A percentile compares a stretch with the other conserved stretches of the same genome.
Conservation (phyloP, 2,113 vertebrate species). For the Eulacestoma nigropectus region DNA sequence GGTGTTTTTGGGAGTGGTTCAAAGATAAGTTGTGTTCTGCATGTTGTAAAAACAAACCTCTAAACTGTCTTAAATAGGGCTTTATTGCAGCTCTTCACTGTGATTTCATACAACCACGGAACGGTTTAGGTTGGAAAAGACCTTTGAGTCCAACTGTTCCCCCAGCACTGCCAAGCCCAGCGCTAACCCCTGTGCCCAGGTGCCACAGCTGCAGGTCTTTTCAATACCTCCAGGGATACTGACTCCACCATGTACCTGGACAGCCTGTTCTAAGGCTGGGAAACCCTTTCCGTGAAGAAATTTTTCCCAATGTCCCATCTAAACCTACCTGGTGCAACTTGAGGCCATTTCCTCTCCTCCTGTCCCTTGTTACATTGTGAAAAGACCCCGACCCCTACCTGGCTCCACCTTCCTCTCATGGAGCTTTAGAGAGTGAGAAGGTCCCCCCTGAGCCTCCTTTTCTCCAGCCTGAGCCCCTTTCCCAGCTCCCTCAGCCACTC, state of each 20-base stretch:
- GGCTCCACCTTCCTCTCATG: neutral
- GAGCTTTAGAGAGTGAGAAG: neutral
- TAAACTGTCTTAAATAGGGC: neutral
- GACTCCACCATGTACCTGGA: neutral
- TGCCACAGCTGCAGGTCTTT: neutral
- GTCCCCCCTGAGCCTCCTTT: neutral
- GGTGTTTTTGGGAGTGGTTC: neutral
- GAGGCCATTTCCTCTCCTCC: neutral
- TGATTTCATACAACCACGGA: neutral
- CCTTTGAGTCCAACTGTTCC: neutral
- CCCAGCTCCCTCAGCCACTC: neutral
- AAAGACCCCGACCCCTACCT: accelerated
- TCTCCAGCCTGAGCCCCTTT: neutral
- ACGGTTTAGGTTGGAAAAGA: neutral
- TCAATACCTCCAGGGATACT: neutral
- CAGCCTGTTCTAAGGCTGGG: neutral
- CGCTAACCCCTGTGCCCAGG: no score
- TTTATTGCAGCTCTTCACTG: neutral
- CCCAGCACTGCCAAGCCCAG: neutral
- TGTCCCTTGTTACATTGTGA: neutral
- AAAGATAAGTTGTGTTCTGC: neutral
- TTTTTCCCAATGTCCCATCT: neutral
- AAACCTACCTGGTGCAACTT: neutral
- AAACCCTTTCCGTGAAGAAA: neutral
- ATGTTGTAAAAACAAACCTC: neutral